Base-by-base conservation (phyloP, 1,140 invertebrate genomes). In the Charaxes varanes region DNA sequence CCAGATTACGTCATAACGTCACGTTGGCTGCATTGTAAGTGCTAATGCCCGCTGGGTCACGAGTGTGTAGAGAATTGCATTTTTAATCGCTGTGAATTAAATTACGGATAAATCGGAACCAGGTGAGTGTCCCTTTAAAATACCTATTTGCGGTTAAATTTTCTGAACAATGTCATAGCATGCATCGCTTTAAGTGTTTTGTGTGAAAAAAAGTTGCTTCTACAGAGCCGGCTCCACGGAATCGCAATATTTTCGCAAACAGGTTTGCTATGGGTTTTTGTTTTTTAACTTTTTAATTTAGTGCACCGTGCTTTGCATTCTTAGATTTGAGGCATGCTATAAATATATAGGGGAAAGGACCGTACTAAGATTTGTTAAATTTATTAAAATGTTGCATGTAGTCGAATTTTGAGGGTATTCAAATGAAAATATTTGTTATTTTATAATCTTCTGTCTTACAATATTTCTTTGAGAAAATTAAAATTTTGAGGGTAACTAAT, bases 201-300 rank as follows among this genome's bases (percentile, higher is more conserved):
- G 28, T 42, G 42, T 36, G 47, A 51, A 58, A 49, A 53, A 53
- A 59, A 54, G 60, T 62, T 43, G 46, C 18, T 34, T 41, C 47
- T 51, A 51, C 37, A 42, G 42, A 47, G 54, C 60, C 59, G 68
- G 61, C 57, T 52, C 53, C 57, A 56, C 61, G 60, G 64, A 68
- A 64, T 66, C 59, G 57, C 56, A 48, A 67, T 57, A 71, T 69
- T 72, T 73, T 78, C 65, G 66, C 65, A 74, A 78, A 78, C 73
- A 56, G 70, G 73, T 78, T 77, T 65, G 19, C 48, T 40, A 49
- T 24, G 43, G 51, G 35, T 60, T 70, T 68, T 64, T 58, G 70
- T 71, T 59, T 66, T 53, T 57, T 40, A 58, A 50, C 40, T 60
- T 64, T 60, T 59, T 46, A 26, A 46, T 69, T 49, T 51, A 53